Evolutionary conservation across 2,113 vertebrate species (phyloP).

Genomic region (Periophthalmodon schlosseri): DNA sequence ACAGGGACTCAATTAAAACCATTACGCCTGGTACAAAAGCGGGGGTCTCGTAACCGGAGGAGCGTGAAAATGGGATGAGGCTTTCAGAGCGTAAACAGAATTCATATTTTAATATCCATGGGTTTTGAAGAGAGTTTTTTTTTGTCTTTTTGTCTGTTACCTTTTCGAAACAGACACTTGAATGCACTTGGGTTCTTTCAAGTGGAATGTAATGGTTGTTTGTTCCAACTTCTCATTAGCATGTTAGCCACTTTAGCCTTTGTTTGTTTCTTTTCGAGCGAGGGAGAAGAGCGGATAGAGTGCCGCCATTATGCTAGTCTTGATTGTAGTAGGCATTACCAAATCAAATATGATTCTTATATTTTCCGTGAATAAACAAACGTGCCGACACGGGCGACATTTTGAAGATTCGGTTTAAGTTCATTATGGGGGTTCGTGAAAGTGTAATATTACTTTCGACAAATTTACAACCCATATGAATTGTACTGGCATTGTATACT

Average conservation of each 20-base stretch:
- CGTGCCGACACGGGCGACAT: not conserved
- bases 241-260: slow-evolving; percentile 1
- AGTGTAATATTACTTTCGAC: no score
- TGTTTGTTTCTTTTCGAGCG: not conserved
- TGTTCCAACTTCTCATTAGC: slow-evolving; percentile 12
- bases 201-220: slow-evolving; percentile 11
- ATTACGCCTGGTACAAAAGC: not conserved
- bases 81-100: not conserved
- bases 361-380: not conserved
- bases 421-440: not conserved
- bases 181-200: slow-evolving; percentile 14
- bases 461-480: no score
- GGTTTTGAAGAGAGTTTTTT: slow-evolving; percentile 1
- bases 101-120: not conserved
- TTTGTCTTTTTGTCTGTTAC: not conserved
- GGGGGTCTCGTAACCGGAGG: no score
- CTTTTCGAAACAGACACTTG: not conserved
- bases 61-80: not conserved
- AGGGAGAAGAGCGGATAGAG: not conserved
- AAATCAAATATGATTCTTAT: not conserved
- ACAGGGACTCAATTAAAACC: slow-evolving; percentile 13
- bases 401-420: not conserved
- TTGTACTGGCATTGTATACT: no score
- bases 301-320: not conserved
- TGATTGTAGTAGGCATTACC: not conserved